Percentiles rank a stretch among this genome's conserved stretches.
phyloP scores from a whole-genome alignment of 2,113 vertebrate species.

The Garra rufa region DNA sequence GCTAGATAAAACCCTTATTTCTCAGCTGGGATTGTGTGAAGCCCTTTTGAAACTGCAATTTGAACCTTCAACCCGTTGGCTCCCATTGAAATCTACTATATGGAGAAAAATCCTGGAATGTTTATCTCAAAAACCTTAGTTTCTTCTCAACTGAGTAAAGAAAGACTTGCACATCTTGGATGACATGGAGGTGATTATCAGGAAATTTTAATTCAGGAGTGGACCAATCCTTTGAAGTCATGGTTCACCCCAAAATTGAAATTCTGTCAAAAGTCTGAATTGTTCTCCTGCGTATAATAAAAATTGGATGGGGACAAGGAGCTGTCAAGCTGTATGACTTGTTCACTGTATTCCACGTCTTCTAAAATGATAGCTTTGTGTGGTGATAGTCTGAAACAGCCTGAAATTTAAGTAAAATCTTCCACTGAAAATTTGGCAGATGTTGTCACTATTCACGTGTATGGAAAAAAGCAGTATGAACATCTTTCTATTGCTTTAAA shows the following conservation, averaged over 20 bases:
- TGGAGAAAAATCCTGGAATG: no score
- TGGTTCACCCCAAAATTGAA: no score
- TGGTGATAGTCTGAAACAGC: background rate
- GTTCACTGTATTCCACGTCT: background rate
- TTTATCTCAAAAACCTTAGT: no score
- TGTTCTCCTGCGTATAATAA: background rate
- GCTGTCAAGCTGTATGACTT: background rate
- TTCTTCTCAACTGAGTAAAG: no score
- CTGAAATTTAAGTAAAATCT: background rate
- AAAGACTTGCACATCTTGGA: no score
- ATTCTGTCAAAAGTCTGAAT: background rate
- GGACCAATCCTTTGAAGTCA: no score
- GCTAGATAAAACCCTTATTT: no score
- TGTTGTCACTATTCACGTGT: background rate
- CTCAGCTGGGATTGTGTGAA: accelerated
- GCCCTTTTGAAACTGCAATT: no score
- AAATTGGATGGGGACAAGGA: background rate
- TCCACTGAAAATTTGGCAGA: background rate
- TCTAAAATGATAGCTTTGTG: background rate
- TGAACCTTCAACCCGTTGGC: no score
- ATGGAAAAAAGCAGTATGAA: background rate
- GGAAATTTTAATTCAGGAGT: no score
- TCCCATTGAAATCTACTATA: no score
- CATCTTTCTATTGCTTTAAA: background rate
- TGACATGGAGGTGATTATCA: no score